Percentiles rank a stretch among this genome's conserved stretches.
These are phyloP conservation scores for Vanessa atalanta DNA, from an alignment of 1,140 invertebrate genomes.

Conservation along the genomic window DNA sequence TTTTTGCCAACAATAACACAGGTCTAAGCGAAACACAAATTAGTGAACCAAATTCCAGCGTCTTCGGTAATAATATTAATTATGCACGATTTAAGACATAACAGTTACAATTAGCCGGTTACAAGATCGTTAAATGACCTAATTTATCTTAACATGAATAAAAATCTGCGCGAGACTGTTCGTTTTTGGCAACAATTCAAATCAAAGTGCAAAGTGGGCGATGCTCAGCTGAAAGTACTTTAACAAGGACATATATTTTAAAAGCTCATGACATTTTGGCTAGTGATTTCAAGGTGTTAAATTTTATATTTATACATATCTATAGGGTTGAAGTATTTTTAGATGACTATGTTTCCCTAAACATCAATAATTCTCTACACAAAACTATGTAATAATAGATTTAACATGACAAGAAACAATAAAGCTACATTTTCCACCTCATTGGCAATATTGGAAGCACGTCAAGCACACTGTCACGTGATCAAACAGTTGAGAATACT, in stretches of 20 bases:
- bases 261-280: constrained; percentile 54
- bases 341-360: constrained; percentile 15
- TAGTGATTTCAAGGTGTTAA: constrained; percentile 31
- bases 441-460: background rate
- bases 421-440: background rate
- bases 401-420: background rate
- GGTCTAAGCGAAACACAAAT: constrained; percentile 12
- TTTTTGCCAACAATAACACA: constrained; percentile 41
- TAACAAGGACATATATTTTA: constrained; percentile 61
- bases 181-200: constrained; percentile 67
- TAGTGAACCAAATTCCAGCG: background rate
- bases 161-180: constrained; percentile 49
- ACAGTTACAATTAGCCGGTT: constrained; percentile 12
- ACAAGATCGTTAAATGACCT: constrained; percentile 29
- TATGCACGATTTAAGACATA: constrained; percentile 7
- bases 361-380: constrained; percentile 8
- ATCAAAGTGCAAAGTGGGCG: constrained; percentile 55
- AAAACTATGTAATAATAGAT: background rate
- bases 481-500: background rate
- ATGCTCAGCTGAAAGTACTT: constrained; percentile 46
- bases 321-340: constrained; percentile 8
- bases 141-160: constrained; percentile 49
- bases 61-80: constrained; percentile 10
- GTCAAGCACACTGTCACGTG: background rate
- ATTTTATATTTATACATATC: constrained; percentile 14